Percentiles rank a stretch among this genome's conserved stretches.
Conservation (phyloP, 2,113 vertebrate genomes). For the Pseudorectes ferrugineus region DNA sequence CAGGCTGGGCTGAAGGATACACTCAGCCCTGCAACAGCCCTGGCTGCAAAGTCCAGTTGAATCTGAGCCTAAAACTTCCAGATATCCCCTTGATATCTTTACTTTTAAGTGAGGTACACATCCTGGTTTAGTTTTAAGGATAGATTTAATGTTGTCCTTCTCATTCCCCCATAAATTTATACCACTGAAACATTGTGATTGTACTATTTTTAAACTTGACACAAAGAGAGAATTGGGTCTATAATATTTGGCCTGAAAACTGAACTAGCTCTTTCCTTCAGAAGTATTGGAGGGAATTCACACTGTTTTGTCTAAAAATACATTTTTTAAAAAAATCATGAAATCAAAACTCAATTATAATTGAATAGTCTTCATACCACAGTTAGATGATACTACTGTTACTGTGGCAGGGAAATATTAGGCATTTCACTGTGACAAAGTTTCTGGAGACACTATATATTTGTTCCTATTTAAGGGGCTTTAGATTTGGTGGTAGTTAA, state of each 20-base stretch:
- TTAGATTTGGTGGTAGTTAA: slow-evolving; percentile 1
- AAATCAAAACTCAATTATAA: background rate
- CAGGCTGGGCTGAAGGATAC: background rate
- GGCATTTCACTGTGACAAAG: background rate
- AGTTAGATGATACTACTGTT: background rate
- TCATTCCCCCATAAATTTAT: background rate
- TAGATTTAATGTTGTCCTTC: background rate
- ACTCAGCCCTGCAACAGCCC: background rate
- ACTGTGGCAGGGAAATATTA: background rate
- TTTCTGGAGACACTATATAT: background rate
- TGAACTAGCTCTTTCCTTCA: background rate
- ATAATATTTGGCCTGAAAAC: background rate
- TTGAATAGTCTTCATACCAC: background rate
- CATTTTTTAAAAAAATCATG: background rate
- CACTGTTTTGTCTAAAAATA: background rate
- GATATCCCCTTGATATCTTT: background rate
- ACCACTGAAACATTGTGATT: background rate
- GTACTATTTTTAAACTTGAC: background rate
- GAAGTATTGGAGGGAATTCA: background rate
- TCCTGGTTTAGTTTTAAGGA: background rate
- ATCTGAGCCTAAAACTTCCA: background rate
- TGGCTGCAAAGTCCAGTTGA: background rate
- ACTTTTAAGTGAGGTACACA: background rate
- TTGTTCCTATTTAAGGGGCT: background rate
- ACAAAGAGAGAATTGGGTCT: background rate